Percentiles rank a stretch among this genome's conserved stretches.
These are phyloP conservation scores for Dicyrtoma fusca DNA, from an alignment of 2,888 invertebrate genomes.

Conservation along the genomic window DNA sequence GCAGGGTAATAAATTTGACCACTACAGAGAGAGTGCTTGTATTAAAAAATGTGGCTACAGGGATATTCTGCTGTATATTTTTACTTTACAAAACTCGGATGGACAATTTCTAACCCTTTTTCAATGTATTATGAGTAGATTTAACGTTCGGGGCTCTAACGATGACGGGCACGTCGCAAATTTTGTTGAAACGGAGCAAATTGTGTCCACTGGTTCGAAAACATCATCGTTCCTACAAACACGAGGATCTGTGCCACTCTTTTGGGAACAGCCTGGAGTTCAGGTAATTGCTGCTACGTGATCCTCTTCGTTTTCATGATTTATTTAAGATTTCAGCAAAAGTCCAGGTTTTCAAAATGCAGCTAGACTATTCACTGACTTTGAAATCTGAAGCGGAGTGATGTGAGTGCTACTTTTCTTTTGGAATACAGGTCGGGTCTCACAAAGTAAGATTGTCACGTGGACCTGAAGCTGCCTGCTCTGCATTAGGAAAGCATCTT, in stretches of 20 bases:
- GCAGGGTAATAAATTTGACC: too few species aligned
- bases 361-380: not conserved
- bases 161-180: constrained; percentile 99
- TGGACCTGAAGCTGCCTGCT: constrained; percentile 90
- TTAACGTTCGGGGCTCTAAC: constrained; percentile 98
- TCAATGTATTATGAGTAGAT: constrained; percentile 62
- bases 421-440: constrained; percentile 76
- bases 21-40: too few species aligned
- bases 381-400: not conserved
- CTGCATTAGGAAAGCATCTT: constrained; percentile 92
- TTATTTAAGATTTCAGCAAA: not conserved
- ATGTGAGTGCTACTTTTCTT: constrained; percentile 4
- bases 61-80: not conserved
- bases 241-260: constrained; percentile 94
- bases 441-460: constrained; percentile 97
- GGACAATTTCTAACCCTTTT: too few species aligned
- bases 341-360: too few species aligned
- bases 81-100: too few species aligned
- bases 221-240: constrained; percentile 89
- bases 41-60: too few species aligned
- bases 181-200: constrained; percentile 99
- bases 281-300: constrained; percentile 64
- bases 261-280: constrained; percentile 99
- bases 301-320: not conserved
- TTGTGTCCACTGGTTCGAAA: constrained; percentile 87